phyloP scores from a whole-genome alignment of 2,113 vertebrate genomes.

The Chaetorhynchus papuensis region DNA sequence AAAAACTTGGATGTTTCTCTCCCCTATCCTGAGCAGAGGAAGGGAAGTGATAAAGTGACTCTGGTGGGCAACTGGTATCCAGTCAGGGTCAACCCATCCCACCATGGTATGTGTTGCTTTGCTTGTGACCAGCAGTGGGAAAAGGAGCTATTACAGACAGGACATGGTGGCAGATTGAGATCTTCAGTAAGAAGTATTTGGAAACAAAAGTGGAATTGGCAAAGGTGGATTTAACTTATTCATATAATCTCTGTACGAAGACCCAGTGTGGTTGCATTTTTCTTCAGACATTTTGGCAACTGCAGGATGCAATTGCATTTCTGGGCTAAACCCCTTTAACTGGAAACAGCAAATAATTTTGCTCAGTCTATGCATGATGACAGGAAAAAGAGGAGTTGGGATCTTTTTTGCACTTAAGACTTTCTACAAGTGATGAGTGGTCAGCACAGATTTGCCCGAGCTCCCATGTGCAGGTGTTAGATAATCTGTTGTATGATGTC shows the following conservation, averaged over 20 bases:
- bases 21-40: not conserved
- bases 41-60: accelerated
- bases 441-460: not conserved
- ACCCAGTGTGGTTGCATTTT: not conserved
- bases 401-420: not conserved
- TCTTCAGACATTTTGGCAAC: not conserved
- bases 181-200: not conserved
- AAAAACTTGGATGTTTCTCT: not conserved
- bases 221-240: not conserved
- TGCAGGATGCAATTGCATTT: not conserved
- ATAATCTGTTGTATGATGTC: not conserved
- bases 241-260: not conserved
- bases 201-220: not conserved
- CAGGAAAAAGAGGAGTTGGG: not conserved
- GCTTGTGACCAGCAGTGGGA: not conserved
- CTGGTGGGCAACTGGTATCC: not conserved
- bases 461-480: not conserved
- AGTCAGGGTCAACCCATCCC: not conserved
- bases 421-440: not conserved
- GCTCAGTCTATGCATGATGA: not conserved
- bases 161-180: not conserved
- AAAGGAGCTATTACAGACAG: not conserved
- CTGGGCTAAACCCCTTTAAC: not conserved
- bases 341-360: not conserved
- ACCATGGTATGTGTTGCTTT: not conserved